Conservation (phyloP, 2,888 invertebrate genomes). For the Liodrosophila aerea region DNA sequence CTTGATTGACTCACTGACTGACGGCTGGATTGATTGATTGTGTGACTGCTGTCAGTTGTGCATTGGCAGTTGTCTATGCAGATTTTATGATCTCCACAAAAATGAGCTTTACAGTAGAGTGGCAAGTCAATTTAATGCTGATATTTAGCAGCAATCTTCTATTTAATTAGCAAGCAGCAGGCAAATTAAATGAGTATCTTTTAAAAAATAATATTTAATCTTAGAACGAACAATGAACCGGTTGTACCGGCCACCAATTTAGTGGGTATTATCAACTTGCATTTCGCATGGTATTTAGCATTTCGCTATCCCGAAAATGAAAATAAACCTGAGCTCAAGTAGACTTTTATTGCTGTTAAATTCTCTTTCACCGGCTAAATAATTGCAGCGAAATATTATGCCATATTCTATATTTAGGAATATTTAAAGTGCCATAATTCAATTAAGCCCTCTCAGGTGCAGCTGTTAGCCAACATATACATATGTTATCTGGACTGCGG, state of each 20-base stretch:
- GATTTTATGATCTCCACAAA: conserved; percentile 39
- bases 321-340: not conserved
- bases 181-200: conserved; percentile 31
- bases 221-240: conserved; percentile 37
- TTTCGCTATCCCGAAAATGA: conserved; percentile 27
- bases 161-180: conserved; percentile 28
- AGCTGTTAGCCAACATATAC: conserved; percentile 11
- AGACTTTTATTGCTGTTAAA: no score
- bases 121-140: conserved; percentile 14
- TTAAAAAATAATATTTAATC: conserved; percentile 17
- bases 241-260: conserved; percentile 28
- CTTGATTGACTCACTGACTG: conserved; percentile 9
- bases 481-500: conserved; percentile 9
- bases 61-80: conserved; percentile 34
- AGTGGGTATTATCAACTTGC: conserved; percentile 4
- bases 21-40: conserved; percentile 2
- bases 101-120: not conserved
- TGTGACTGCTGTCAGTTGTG: conserved; percentile 14
- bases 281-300: conserved; percentile 19
- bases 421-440: conserved; percentile 23
- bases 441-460: conserved; percentile 6
- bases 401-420: conserved; percentile 4
- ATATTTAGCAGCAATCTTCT: conserved; percentile 30
- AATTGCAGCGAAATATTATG: conserved; percentile 9
- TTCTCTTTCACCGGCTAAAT: no score